Percentiles rank a stretch among this genome's conserved stretches.
Evolutionary conservation across 2,797 vertebrate species (phyloP).

Genomic region (Anabas testudineus): DNA sequence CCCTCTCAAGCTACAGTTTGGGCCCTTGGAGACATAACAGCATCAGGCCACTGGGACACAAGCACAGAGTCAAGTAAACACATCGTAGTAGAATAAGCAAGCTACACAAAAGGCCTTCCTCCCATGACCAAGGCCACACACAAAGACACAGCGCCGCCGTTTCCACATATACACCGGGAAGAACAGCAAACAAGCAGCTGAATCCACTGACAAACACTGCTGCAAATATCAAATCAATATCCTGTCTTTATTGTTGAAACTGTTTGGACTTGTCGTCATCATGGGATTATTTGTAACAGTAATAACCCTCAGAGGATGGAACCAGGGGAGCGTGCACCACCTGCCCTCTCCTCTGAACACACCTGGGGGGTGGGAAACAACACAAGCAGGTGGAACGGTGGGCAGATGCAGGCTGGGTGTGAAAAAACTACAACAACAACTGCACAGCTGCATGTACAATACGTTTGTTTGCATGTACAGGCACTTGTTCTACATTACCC

Average conservation of each 20-base stretch:
- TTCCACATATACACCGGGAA: conserved; percentile 39
- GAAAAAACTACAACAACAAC: neutral
- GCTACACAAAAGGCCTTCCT: conserved; percentile 63
- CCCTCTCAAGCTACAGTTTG: conserved; percentile 56
- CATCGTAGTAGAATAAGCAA: conserved; percentile 65
- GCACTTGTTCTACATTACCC: neutral
- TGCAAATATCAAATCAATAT: conserved; percentile 70
- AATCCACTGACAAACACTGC: conserved; percentile 26
- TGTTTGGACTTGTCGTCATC: conserved; percentile 61
- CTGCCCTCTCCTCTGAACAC: conserved; percentile 44
- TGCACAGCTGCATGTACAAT: neutral
- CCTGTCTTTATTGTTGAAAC: conserved; percentile 60
- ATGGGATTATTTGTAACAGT: conserved; percentile 78
- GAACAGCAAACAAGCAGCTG: conserved; percentile 47
- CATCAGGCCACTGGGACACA: conserved; percentile 63
- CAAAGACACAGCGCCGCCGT: conserved; percentile 25
- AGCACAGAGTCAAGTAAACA: conserved; percentile 73
- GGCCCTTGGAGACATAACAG: conserved; percentile 69
- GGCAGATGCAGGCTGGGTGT: neutral
- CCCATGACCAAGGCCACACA: conserved; percentile 71
- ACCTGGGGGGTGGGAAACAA: conserved; percentile 53
- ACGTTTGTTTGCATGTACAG: neutral
- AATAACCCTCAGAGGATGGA: conserved; percentile 66
- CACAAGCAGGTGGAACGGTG: conserved; percentile 14
- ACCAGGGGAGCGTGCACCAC: conserved; percentile 38